These are phyloP conservation scores for Caenorhabditis zanzibari DNA, from an alignment of 2,888 invertebrate species.

Conservation along the genomic window DNA sequence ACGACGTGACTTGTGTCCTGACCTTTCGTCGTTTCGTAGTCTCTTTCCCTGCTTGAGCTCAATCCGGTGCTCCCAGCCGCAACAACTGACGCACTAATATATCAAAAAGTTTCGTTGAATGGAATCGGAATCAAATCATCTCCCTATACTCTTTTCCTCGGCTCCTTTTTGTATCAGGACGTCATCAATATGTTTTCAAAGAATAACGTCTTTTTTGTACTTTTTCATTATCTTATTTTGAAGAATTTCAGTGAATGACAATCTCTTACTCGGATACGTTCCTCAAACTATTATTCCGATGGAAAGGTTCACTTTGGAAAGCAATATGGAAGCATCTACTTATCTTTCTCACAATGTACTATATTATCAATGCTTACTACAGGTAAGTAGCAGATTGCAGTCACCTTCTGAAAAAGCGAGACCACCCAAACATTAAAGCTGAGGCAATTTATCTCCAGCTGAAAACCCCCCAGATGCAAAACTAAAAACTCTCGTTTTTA, in stretches of 20 bases:
- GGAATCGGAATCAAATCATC: constrained; percentile 56
- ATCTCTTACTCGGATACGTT: constrained; percentile 79
- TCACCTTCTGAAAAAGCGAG: background rate
- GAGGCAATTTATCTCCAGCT: background rate
- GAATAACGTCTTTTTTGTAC: constrained; percentile 19
- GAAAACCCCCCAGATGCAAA: background rate
- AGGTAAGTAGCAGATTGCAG: constrained; percentile 55
- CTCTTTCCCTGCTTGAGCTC: constrained; percentile 26
- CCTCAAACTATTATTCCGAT: constrained; percentile 76
- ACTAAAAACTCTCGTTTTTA: background rate
- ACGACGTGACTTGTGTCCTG: constrained; percentile 59
- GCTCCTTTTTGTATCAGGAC: constrained; percentile 14
- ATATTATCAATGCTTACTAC: constrained; percentile 75
- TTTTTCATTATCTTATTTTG: background rate
- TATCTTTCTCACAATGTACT: constrained; percentile 75
- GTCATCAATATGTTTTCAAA: constrained; percentile 9
- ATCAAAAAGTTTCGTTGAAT: constrained; percentile 63
- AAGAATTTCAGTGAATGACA: constrained; percentile 72
- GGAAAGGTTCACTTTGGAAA: constrained; percentile 80
- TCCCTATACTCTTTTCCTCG: constrained; percentile 26
- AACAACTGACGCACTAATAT: constrained; percentile 63
- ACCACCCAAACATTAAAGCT: background rate
- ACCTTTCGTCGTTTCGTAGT: constrained; percentile 52
- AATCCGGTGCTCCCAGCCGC: constrained; percentile 42
- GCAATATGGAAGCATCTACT: constrained; percentile 79